Conservation (phyloP, 2,113 vertebrate species). For the Dryoscopus gambensis region DNA sequence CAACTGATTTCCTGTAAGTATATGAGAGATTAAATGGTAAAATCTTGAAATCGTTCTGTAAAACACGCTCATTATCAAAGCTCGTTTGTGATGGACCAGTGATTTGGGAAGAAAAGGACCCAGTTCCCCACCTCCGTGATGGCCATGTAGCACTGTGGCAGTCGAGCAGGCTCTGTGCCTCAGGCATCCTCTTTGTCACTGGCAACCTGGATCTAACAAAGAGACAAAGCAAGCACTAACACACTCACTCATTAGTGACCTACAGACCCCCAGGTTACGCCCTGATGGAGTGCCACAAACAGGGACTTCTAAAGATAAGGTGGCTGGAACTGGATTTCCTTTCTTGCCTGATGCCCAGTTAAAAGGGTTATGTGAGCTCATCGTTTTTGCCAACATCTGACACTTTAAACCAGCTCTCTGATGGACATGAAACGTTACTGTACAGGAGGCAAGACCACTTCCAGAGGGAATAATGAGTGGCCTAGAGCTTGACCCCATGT, state of each 20-base stretch:
- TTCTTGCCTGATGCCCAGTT: not conserved
- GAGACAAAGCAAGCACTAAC: not conserved
- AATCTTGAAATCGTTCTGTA: not conserved
- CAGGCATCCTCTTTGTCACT: not conserved
- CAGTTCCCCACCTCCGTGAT: not conserved
- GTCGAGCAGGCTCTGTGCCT: not conserved
- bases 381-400: not conserved
- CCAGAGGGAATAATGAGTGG: not conserved
- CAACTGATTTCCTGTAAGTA: not conserved
- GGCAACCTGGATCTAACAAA: not conserved
- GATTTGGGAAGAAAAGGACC: not conserved
- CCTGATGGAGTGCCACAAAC: not conserved
- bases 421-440: not conserved
- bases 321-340: not conserved
- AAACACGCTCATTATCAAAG: not conserved
- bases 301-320: not conserved
- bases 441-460: not conserved
- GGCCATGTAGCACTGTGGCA: rapidly evolving
- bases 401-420: not conserved
- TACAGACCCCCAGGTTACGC: not conserved
- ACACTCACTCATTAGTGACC: not conserved
- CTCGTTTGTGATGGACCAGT: not conserved
- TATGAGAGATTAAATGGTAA: not conserved
- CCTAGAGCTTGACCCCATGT: not conserved
- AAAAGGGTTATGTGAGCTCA: not conserved